These are phyloP conservation scores for Ruditapes philippinarum DNA, from an alignment of 1,140 invertebrate species.

Conservation along the genomic window DNA sequence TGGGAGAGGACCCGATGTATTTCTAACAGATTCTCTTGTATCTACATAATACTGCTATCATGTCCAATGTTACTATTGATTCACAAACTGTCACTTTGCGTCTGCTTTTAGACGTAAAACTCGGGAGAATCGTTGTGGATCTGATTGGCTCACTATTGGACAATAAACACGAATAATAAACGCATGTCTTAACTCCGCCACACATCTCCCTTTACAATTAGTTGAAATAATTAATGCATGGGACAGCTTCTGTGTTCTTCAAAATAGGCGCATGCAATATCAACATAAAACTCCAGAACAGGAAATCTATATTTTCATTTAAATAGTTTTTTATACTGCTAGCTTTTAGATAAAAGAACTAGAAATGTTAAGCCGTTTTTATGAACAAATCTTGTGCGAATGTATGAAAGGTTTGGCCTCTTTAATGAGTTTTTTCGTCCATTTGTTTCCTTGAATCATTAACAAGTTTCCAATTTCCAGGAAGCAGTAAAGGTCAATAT, in stretches of 20 bases:
- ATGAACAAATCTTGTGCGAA: neutral
- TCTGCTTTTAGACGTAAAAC: neutral
- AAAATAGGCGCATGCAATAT: neutral
- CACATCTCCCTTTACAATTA: neutral
- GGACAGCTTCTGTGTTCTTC: neutral
- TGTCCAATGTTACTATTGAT: conserved; percentile 15
- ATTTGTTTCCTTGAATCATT: too few relatives aligned
- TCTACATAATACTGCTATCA: neutral
- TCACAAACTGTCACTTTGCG: neutral
- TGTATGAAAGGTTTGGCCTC: neutral
- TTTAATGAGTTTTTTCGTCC: neutral
- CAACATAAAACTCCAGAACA: neutral
- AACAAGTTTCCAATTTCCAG: neutral
- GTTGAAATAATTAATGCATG: conserved; percentile 40
- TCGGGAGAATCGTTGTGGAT: neutral
- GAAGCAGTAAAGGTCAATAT: neutral
- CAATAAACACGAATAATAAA: neutral
- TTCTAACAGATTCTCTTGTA: neutral
- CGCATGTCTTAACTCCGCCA: conserved; percentile 1
- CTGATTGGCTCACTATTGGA: neutral
- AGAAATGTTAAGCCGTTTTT: neutral
- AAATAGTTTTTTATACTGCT: neutral
- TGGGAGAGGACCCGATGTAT: neutral
- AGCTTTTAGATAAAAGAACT: neutral
- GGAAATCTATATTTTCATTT: conserved; percentile 12